Conservation (phyloP, 2,888 invertebrate species). For the Phyllotreta cruciferae region DNA sequence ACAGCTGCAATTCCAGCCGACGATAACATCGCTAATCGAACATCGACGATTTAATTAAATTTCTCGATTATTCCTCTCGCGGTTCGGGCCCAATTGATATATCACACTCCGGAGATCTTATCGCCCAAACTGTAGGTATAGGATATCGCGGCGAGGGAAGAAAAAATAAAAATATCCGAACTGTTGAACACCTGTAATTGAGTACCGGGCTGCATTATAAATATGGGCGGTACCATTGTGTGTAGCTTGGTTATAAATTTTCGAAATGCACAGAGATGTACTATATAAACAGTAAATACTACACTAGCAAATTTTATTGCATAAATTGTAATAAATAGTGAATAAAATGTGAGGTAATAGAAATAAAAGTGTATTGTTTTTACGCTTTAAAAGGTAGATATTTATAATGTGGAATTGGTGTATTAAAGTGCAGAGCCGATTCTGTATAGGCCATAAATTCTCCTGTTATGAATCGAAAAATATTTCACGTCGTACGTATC, state of each 20-base stretch:
- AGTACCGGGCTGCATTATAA: slow-evolving; percentile 40
- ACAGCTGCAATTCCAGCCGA: too few relatives aligned
- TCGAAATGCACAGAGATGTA: slow-evolving; percentile 15
- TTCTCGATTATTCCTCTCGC: slow-evolving; percentile 30
- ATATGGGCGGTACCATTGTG: slow-evolving; percentile 48
- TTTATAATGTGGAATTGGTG: too few relatives aligned
- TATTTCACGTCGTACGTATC: slow-evolving; percentile 46
- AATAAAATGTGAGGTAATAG: background rate
- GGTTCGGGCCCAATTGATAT: slow-evolving; percentile 41
- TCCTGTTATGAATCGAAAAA: slow-evolving; percentile 43
- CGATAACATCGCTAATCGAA: slow-evolving; percentile 27
- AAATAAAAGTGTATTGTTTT: background rate
- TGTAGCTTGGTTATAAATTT: slow-evolving; percentile 48
- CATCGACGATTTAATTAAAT: slow-evolving; percentile 32
- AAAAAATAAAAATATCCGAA: slow-evolving; percentile 34
- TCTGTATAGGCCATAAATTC: slow-evolving; percentile 9
- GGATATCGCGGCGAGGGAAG: slow-evolving; percentile 33
- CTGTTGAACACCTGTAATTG: slow-evolving; percentile 47
- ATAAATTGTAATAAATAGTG: background rate
- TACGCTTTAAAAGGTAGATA: background rate
- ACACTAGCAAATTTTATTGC: background rate
- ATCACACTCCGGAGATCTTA: slow-evolving; percentile 46
- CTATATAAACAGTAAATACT: background rate
- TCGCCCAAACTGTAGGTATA: slow-evolving; percentile 43
- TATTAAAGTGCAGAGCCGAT: background rate